Conservation (phyloP, 2,797 vertebrate species). For the Oreonectes daqikongensis region DNA sequence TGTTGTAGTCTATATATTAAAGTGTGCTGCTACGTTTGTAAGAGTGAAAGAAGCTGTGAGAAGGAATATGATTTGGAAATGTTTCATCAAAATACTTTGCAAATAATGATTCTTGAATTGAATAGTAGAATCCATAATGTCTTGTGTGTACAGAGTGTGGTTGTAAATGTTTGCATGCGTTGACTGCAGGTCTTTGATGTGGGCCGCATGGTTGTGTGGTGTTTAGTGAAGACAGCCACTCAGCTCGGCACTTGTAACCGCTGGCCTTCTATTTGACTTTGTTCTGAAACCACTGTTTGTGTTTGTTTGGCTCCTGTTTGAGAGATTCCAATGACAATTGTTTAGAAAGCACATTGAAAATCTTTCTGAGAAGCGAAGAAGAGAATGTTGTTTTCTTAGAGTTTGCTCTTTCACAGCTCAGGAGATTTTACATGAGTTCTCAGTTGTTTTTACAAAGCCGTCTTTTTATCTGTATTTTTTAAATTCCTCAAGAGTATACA, state of each 20-base stretch:
- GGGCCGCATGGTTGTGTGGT: constrained; percentile 55
- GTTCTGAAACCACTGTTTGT: constrained; percentile 52
- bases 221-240: constrained; percentile 58
- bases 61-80: constrained; percentile 10
- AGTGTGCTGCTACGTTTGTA: constrained; percentile 61
- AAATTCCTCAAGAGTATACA: no score
- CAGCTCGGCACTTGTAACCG: constrained; percentile 25
- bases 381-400: background rate
- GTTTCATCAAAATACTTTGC: background rate
- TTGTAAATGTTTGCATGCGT: constrained; percentile 64
- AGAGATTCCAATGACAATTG: constrained; percentile 43
- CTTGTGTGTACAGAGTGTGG: constrained; percentile 53
- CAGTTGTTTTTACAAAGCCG: no score
- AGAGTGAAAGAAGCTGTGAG: constrained; percentile 50
- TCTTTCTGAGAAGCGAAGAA: background rate
- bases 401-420: background rate
- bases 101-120: background rate
- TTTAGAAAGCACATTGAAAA: constrained; percentile 1
- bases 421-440: background rate
- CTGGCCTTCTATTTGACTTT: constrained; percentile 45
- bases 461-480: no score
- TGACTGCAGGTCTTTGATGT: constrained; percentile 68
- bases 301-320: constrained; percentile 52
- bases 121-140: constrained; percentile 15
- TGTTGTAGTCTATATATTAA: constrained; percentile 70